Conservation (phyloP, 1,140 invertebrate species). For the Theocolax elegans region DNA sequence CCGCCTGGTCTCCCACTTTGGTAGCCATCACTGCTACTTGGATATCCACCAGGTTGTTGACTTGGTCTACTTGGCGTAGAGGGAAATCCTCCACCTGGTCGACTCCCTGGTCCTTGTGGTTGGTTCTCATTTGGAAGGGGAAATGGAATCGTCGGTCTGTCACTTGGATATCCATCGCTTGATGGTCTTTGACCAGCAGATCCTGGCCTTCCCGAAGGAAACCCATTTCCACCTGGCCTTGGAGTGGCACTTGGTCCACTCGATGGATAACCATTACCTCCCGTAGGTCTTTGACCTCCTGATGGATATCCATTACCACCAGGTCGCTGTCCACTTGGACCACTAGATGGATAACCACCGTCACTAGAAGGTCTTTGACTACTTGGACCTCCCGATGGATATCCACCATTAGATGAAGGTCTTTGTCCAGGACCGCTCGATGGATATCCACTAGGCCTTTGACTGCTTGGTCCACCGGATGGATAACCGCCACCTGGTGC, state of each 20-base stretch:
- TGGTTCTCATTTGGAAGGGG: slow-evolving; percentile 20
- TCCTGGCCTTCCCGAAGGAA: slow-evolving; percentile 11
- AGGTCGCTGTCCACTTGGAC: slow-evolving; percentile 14
- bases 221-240: slow-evolving; percentile 40
- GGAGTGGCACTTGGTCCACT: slow-evolving; percentile 47
- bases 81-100: slow-evolving; percentile 6
- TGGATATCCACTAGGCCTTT: slow-evolving; percentile 39
- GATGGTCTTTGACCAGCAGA: slow-evolving; percentile 17
- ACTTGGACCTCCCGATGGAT: slow-evolving; percentile 28
- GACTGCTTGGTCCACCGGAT: slow-evolving; percentile 8
- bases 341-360: slow-evolving; percentile 38
- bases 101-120: slow-evolving; percentile 2
- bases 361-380: slow-evolving; percentile 43
- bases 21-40: slow-evolving; percentile 34
- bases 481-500: slow-evolving; percentile 37
- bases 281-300: slow-evolving; percentile 28
- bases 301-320: slow-evolving; percentile 34
- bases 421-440: slow-evolving; percentile 30
- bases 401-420: slow-evolving; percentile 12
- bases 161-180: slow-evolving; percentile 27
- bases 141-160: slow-evolving; percentile 37
- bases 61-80: slow-evolving; percentile 31
- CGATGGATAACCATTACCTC: slow-evolving; percentile 38
- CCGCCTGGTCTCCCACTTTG: slow-evolving; percentile 26
- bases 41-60: slow-evolving; percentile 45